Conservation (phyloP, 2,888 invertebrate genomes). For the Sussaba pulchella region DNA sequence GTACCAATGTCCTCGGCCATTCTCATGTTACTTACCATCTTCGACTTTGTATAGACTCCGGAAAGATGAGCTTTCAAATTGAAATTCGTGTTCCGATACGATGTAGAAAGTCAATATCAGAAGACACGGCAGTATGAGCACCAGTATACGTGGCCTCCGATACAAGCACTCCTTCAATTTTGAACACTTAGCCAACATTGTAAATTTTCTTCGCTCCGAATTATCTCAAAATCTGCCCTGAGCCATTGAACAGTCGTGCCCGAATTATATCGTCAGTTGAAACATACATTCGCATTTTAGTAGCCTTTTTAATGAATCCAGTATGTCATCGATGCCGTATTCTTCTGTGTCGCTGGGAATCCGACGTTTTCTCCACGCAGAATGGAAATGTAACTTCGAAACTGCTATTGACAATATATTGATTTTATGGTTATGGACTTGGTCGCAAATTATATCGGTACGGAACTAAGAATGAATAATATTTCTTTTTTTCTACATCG, state of each 20-base stretch:
- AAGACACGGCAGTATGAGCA: conserved; percentile 75
- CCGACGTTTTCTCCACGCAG: not conserved
- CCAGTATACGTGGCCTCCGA: conserved; percentile 75
- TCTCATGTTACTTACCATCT: conserved; percentile 62
- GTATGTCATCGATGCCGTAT: not conserved
- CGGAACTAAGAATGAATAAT: too few relatives aligned
- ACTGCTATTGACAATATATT: not conserved
- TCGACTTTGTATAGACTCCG: conserved; percentile 55
- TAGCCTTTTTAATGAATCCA: not conserved
- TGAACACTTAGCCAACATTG: conserved; percentile 70
- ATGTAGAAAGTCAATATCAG: conserved; percentile 77
- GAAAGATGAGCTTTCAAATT: conserved; percentile 72
- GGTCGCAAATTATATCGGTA: too few relatives aligned
- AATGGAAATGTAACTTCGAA: not conserved
- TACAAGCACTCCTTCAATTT: conserved; percentile 74
- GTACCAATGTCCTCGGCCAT: not conserved
- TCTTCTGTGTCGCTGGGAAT: too few relatives aligned
- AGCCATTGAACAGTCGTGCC: not conserved
- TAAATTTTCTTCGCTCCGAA: conserved; percentile 1
- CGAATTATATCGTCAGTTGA: not conserved
- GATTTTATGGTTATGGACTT: too few relatives aligned
- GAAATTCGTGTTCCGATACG: conserved; percentile 71
- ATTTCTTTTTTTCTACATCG: not conserved
- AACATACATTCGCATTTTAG: conserved; percentile 4
- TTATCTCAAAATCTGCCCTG: not conserved